Percentiles rank a stretch among this genome's conserved stretches.
These are phyloP conservation scores for Fragum fragum DNA, from an alignment of 2,888 invertebrate genomes.

Conservation along the genomic window DNA sequence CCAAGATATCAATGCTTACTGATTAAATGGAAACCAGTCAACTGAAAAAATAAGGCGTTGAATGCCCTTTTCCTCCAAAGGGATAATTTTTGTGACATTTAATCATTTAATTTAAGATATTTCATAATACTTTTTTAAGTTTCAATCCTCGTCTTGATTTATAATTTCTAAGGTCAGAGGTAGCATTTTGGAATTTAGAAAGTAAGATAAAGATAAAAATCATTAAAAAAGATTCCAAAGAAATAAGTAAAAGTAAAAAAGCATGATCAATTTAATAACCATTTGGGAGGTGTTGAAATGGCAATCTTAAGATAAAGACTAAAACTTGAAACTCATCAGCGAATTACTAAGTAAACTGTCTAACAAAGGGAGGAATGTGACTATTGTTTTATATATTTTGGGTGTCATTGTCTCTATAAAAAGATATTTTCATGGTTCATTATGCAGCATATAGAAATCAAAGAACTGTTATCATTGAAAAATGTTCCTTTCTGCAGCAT, in stretches of 20 bases:
- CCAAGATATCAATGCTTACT: neutral
- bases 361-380: conserved; percentile 9
- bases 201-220: too few relatives aligned
- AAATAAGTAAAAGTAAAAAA: too few relatives aligned
- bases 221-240: too few relatives aligned
- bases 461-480: neutral
- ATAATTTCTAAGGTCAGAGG: too few relatives aligned
- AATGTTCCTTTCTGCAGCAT: neutral
- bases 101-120: too few relatives aligned
- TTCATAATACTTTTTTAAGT: too few relatives aligned
- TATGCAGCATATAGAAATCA: neutral
- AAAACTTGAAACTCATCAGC: neutral
- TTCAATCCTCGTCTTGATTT: too few relatives aligned
- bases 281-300: conserved; percentile 8
- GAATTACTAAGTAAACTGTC: neutral
- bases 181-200: too few relatives aligned
- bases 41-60: neutral
- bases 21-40: conserved; percentile 9
- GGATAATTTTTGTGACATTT: too few relatives aligned
- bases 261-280: too few relatives aligned
- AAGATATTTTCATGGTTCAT: conserved; percentile 21
- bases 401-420: conserved; percentile 8
- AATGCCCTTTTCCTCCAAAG: too few relatives aligned
- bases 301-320: conserved; percentile 6
- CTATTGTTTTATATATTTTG: conserved; percentile 15